phyloP scores from a whole-genome alignment of 2,797 vertebrate species.

The Aselliscus stoliczkanus region DNA sequence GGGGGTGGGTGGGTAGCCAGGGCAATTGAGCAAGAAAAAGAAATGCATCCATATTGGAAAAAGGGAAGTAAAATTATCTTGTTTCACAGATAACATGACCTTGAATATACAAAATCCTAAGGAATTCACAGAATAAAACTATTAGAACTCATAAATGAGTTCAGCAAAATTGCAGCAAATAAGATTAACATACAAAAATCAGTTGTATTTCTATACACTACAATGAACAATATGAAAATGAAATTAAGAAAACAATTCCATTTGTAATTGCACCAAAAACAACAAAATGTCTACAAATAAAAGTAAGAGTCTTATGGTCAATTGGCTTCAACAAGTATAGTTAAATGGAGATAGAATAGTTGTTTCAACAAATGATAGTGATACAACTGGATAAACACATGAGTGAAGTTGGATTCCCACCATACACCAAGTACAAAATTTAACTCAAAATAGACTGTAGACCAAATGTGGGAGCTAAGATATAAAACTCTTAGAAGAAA shows the following conservation, averaged over 20 bases:
- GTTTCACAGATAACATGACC: background rate
- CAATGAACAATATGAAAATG: background rate
- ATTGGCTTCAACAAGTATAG: background rate
- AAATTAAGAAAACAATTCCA: background rate
- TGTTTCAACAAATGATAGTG: background rate
- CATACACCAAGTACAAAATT: background rate
- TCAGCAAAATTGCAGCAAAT: background rate
- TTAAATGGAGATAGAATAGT: background rate
- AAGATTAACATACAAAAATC: background rate
- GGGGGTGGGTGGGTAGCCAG: background rate
- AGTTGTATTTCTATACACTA: background rate
- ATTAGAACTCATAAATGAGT: background rate
- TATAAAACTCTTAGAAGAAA: background rate
- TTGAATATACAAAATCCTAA: background rate
- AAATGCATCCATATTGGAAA: background rate
- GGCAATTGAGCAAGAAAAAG: background rate
- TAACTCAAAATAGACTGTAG: background rate
- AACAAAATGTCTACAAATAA: background rate
- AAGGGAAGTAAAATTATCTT: background rate
- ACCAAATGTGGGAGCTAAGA: background rate
- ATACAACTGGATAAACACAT: background rate
- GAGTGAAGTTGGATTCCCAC: background rate
- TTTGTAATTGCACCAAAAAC: background rate
- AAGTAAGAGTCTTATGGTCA: background rate
- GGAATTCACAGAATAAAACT: background rate